phyloP scores from a whole-genome alignment of 2,797 vertebrate species.

The Falco rusticolus region DNA sequence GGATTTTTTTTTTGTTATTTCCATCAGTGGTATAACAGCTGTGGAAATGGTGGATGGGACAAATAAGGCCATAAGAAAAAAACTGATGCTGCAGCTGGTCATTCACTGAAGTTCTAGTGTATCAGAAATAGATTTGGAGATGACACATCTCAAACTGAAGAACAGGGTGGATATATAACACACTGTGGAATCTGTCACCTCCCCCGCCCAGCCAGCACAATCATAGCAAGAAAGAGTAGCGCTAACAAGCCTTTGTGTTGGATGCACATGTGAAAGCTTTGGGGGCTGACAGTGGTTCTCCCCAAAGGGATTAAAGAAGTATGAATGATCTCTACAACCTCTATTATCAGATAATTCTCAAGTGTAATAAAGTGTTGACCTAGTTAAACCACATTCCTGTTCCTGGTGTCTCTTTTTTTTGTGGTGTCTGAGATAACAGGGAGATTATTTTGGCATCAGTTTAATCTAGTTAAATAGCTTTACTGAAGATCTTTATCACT shows the following conservation, averaged over 20 bases:
- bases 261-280: background rate
- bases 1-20: background rate
- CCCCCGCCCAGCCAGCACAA: background rate
- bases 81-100: background rate
- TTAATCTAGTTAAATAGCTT: conserved; percentile 66
- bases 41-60: background rate
- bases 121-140: background rate
- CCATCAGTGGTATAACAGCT: background rate
- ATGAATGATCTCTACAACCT: conserved; percentile 40
- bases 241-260: background rate
- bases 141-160: background rate
- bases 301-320: conserved; percentile 23
- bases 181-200: background rate
- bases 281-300: background rate
- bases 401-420: conserved; percentile 23
- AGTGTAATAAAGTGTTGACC: conserved; percentile 53
- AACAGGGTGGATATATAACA: background rate
- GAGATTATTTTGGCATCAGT: conserved; percentile 66
- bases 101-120: background rate
- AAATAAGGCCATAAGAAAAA: background rate
- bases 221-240: background rate
- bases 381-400: conserved; percentile 55
- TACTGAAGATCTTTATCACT: conserved; percentile 63
- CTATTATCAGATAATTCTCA: conserved; percentile 41
- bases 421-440: conserved; percentile 55